Evolutionary conservation across 2,888 invertebrate genomes (phyloP), one percentile per base, ranked within the genome.

Genomic region (Phasia obesa): DNA sequence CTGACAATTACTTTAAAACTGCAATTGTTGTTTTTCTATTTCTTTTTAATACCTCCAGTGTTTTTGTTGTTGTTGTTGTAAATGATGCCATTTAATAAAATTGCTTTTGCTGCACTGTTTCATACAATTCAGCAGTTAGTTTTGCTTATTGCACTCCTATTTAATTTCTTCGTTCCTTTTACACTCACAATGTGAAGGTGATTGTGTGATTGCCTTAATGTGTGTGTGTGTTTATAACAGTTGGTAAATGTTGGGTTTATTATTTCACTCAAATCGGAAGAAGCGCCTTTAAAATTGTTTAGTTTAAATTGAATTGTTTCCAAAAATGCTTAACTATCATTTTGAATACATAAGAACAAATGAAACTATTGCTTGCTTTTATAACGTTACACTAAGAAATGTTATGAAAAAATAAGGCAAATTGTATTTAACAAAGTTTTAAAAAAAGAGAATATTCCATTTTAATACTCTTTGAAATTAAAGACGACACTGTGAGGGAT

Each of bases 241-340:
- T 69, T 62, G 57, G 47, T 21, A 57, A 17, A 74, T 69, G 51
- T 67, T 77, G 60, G 62, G 38, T 49, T 59, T 75, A 47, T 81
- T 65, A 60, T 73, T 75, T 53, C 65, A 81, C 60, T 80, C 44
- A 57, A 81, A 71, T 59, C 77, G 80, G 85, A 82, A 81, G 83
- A 78, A 81, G 75, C 81, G 79, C 70, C 81, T 82, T 79, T 60
- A n/a, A 80, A 70, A 59, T 76, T 80, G 78, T 76, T 74, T 70
- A 65, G 53, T 79, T 83, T 70, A 80, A 82, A 82, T 80, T 80
- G 76, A 84, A 82, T 82, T 80, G 82, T 70, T 71, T 67, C 65
- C 55, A 74, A 60, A 69, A 51, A 47, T 51, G 51, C 53, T 53
- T 60, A 44, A n/a, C 23, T 53, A 62, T 57, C 1, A 3, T 35